Evolutionary conservation across 2,113 vertebrate species (phyloP).

Genomic region (Eclectus roratus): DNA sequence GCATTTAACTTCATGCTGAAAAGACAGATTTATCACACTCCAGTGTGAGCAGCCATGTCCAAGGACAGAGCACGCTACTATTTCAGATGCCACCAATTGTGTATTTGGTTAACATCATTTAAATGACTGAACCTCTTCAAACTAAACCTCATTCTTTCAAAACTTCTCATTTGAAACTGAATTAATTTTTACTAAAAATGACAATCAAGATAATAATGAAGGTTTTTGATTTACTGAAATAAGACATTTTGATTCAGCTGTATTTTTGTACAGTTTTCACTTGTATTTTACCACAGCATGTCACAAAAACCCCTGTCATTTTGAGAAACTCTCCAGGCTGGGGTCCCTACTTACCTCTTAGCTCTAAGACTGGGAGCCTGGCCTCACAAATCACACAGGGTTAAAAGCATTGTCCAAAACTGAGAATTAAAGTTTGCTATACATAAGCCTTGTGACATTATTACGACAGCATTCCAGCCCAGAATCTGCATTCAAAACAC

Average conservation of each 20-base stretch:
- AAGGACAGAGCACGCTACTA: neutral
- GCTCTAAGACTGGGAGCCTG: neutral
- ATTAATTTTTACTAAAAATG: neutral
- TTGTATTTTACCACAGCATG: neutral
- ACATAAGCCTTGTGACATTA: constrained; percentile 32
- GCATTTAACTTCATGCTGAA: neutral
- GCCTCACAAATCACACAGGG: constrained; percentile 4
- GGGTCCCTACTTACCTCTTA: neutral
- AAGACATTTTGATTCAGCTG: neutral
- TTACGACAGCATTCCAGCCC: neutral
- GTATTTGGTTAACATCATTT: neutral
- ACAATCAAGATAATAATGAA: neutral
- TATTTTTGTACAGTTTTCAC: neutral
- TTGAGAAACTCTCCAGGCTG: neutral
- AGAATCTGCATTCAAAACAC: constrained; percentile 31
- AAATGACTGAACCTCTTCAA: neutral
- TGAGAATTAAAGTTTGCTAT: constrained; percentile 35
- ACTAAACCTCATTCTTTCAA: neutral
- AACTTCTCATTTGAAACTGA: neutral
- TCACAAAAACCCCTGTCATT: neutral
- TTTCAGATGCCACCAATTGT: neutral
- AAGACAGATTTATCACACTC: neutral
- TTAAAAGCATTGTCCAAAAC: constrained; percentile 30
- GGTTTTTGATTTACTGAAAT: neutral
- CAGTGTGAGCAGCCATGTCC: neutral